Base-by-base conservation (phyloP, 1,140 invertebrate species). In the Chrysoperla carnea region DNA sequence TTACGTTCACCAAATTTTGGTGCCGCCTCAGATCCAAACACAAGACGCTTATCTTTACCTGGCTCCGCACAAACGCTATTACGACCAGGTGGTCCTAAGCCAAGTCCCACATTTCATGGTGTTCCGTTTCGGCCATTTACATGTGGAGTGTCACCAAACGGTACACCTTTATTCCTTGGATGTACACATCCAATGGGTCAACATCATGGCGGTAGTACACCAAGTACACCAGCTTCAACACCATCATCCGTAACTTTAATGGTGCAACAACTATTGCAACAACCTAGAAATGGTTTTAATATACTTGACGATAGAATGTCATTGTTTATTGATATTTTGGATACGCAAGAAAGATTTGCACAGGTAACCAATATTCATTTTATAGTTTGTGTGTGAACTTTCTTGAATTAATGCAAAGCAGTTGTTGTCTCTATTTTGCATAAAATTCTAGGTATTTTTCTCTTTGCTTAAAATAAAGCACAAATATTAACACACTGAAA, bases 321-420 rank as follows among this genome's bases (percentile, higher is more conserved):
- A 8, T 67, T 85, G 9, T 81, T 83, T 57, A 75, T 83, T 51
- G 81, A 85, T 46, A 84, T 85, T 46, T 67, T 84, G 51, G 80
- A 83, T 52, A 76, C 78, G 9, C 81, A 84, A 63, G 78, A 84
- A 58, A 67, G 72, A 53, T 80, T 85, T 52, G 78, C 80, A 53
- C 75, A 83, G 79, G 80, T 84, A 65, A 63, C 41, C 50, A n/a
- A 9, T 11, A 4, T 33, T 6, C 31, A 23, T 2, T 23, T 23
- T n/a, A n/a, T n/a, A n/a, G n/a, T n/a, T n/a, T n/a, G n/a, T n/a
- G n/a, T n/a, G n/a, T n/a, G n/a, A n/a, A n/a, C n/a, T n/a, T n/a
- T n/a, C n/a, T n/a, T n/a, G n/a, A n/a, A n/a, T n/a, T n/a, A n/a
- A n/a, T n/a, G n/a, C n/a, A n/a, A n/a, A n/a, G n/a, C n/a, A n/a